Evolutionary conservation across 2,888 invertebrate species (phyloP).

Genomic region (Coleophora flavipennella): DNA sequence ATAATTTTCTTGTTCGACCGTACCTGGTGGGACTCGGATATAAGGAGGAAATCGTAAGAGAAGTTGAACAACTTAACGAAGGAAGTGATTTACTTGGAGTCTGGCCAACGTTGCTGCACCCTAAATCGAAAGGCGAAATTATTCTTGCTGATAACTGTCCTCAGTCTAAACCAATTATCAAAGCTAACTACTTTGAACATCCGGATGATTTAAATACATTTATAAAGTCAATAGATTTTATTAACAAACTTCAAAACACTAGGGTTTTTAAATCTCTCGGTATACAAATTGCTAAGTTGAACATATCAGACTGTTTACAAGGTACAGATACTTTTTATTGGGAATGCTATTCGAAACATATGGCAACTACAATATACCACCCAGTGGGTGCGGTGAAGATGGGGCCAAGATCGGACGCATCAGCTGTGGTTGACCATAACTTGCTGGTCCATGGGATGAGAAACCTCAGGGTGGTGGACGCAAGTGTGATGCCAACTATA

Average conservation of each 20-base stretch:
- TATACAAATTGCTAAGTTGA: constrained; percentile 34
- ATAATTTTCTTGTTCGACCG: constrained; percentile 20
- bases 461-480: constrained; percentile 66
- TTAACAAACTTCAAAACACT: constrained; percentile 45
- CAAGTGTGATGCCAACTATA: constrained; percentile 66
- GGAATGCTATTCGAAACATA: constrained; percentile 69
- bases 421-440: constrained; percentile 63
- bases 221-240: constrained; percentile 44
- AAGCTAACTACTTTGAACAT: constrained; percentile 74
- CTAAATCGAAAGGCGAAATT: constrained; percentile 71
- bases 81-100: constrained; percentile 39
- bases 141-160: constrained; percentile 63
- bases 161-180: constrained; percentile 68
- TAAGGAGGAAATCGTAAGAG: constrained; percentile 28
- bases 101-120: constrained; percentile 49
- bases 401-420: constrained; percentile 60
- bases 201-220: constrained; percentile 61
- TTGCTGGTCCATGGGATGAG: constrained; percentile 66
- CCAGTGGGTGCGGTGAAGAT: constrained; percentile 80
- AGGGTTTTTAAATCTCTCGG: constrained; percentile 39
- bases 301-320: constrained; percentile 40
- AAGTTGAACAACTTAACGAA: constrained; percentile 29
- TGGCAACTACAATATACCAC: constrained; percentile 75
- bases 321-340: constrained; percentile 61
- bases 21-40: constrained; percentile 31